Base-by-base conservation (phyloP, 2,797 vertebrate genomes). In the Pogonophryne albipinna region DNA sequence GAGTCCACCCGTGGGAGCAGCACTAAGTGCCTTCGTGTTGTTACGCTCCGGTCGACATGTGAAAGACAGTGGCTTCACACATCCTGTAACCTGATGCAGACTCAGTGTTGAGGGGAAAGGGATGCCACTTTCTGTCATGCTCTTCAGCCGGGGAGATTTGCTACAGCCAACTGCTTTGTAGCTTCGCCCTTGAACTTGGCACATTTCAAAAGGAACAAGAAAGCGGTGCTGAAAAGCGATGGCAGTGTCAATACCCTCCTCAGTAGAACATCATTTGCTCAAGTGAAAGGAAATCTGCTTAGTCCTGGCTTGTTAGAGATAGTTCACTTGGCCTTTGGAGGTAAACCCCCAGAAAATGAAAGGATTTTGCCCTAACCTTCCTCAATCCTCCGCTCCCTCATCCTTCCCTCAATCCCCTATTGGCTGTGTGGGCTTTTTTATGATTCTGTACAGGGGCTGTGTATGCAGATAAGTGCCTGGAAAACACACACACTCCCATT, bases 131-230 rank as follows among this genome's bases (percentile, higher is more conserved):
- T 44, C 71, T 58, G 71, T 81, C 79, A 58, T 53, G 76, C 70
- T 76, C 41, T 19, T 81, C 67, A 76, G 63, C 67, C 55, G 76
- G 60, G 81, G 65, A 83, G 86, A 89, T 92, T 91, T 82, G 71
- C 81, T 51, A 55, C 78, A 81, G 72, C 61, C 17, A 41, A 50
- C 70, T 66, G 86, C 79, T 85, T 85, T 87, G 79, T 80, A 12
- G 59, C 77, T 79, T 78, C 76, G 85, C 62, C 89, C 88, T 89
- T 89, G 75, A 90, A 90, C 81, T 63, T 50, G 67, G 58, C 3
- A 20, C 72, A 78, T 83, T 81, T 87, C 46, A 80, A 80, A 84
- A 76, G 77, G 62, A 78, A 60, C 44, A 53, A 9, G 73, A 72
- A 85, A 78, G 65, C 13, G 7, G 44, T 53, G 75, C 58, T 9